Percentiles rank a stretch among this genome's conserved stretches.
Evolutionary conservation across 2,888 invertebrate species (phyloP).

Genomic region (Venusia cambrica): DNA sequence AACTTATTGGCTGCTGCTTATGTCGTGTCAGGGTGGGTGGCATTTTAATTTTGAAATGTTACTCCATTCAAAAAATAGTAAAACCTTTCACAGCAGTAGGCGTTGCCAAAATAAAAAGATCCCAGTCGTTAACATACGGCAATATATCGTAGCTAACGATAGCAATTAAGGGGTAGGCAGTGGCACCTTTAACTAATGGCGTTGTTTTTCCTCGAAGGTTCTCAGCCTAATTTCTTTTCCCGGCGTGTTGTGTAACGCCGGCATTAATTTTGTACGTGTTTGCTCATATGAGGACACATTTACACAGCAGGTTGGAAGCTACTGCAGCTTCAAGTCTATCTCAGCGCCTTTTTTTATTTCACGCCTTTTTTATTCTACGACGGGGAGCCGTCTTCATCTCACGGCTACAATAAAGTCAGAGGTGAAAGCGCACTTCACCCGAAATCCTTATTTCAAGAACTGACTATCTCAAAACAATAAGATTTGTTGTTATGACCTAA

Average conservation of each 20-base stretch:
- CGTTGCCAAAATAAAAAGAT: conserved; percentile 23
- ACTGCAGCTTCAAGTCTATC: too few relatives aligned
- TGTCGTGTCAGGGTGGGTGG: too few relatives aligned
- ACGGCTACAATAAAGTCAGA: too few relatives aligned
- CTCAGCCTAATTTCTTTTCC: conserved; percentile 41
- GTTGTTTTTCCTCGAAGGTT: conserved; percentile 46
- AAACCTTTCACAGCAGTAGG: conserved; percentile 12
- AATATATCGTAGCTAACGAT: conserved; percentile 45
- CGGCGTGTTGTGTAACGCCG: conserved; percentile 27
- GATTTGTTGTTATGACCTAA: too few relatives aligned
- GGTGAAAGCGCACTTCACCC: too few relatives aligned
- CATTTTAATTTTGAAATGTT: neutral
- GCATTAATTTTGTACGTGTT: conserved; percentile 30
- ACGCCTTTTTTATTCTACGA: too few relatives aligned
- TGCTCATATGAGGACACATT: conserved; percentile 15
- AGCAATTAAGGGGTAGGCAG: conserved; percentile 47
- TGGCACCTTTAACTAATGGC: conserved; percentile 53
- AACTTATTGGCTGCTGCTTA: too few relatives aligned
- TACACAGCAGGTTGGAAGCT: conserved; percentile 6
- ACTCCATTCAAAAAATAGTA: neutral
- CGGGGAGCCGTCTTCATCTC: too few relatives aligned
- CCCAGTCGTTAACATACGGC: conserved; percentile 20
- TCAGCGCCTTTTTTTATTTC: too few relatives aligned
- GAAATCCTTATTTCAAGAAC: too few relatives aligned
- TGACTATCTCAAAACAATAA: too few relatives aligned